Base-by-base conservation (phyloP, 2,113 vertebrate genomes). In the Gallinago undulata region DNA sequence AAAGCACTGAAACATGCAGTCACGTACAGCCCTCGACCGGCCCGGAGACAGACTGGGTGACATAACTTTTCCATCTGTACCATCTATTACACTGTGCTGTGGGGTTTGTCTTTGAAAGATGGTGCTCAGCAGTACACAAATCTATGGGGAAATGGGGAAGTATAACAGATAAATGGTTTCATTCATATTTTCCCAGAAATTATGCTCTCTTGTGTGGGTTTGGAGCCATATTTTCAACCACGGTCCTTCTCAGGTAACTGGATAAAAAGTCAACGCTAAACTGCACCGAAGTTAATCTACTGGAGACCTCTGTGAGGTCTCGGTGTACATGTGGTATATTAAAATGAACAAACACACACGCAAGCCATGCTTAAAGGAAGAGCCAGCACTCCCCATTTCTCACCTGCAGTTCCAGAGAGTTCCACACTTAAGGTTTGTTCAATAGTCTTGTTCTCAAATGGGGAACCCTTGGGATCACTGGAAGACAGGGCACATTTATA, bases 381-480 rank as follows among this genome's bases (percentile, higher is more conserved):
- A 82, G 62, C 23, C 64, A 90, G 69, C 39, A 64, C 50, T 85
- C 35, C 48, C 60, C 57, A 51, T 60, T 87, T 91, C 98, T 99
- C 98, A 99, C 99, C 99, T 99, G 99, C 99, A 98, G 99, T 99
- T 99, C 99, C 99, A 99, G 99, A 99, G 98, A 99, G 99, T 99
- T 99, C 99, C 98, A 99, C 99, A 98, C 99, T 99, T 98, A 99
- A 98, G 98, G 99, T 99, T 98, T 99, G 98, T 98, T 99, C 99
- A 99, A 99, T 99, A 99, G 99, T 99, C 99, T 99, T 99, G 99
- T 99, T 99, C 98, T 99, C 99, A 99, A 99, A 99, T 98, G 99
- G 99, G 98, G 99, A 99, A 99, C 99, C 99, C 98, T 99, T 99
- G 98, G 99, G 98, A 98, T 99, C 99, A 99, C 99, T 99, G 99